phyloP scores from a whole-genome alignment of 37 sponge, comb jelly and placozoan genomes.

The Diacarnus erythraeanus region DNA sequence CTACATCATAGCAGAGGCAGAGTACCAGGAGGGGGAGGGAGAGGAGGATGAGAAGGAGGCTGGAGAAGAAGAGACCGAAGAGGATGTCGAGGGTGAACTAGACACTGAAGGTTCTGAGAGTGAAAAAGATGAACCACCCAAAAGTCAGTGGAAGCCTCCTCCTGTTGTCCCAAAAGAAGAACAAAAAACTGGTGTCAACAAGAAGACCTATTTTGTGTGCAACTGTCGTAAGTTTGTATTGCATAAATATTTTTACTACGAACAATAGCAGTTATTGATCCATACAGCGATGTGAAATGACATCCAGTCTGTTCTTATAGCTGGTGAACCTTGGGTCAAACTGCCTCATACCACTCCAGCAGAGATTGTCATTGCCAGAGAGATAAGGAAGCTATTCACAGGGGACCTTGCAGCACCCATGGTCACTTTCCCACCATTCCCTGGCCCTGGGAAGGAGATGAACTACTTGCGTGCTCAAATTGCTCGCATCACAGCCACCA shows the following conservation, averaged over 20 bases:
- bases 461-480: conserved; percentile 97
- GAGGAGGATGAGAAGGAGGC: conserved; percentile 84
- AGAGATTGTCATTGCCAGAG: conserved; percentile 76
- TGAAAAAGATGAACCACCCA: conserved; percentile 81
- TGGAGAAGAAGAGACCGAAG: conserved; percentile 59
- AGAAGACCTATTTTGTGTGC: conserved; percentile 96
- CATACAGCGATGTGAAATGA: no score
- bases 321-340: conserved; percentile 90
- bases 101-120: conserved; percentile 30
- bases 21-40: conserved; percentile 88
- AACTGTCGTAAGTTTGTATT: conserved; percentile 74
- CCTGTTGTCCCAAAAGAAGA: conserved; percentile 92
- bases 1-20: conserved; percentile 93
- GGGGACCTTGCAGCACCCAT: conserved; percentile 84
- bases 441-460: conserved; percentile 94
- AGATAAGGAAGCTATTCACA: conserved; percentile 90
- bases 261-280: background rate
- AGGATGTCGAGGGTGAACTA: conserved; percentile 11
- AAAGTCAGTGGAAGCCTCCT: conserved; percentile 93
- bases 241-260: background rate
- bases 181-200: conserved; percentile 88
- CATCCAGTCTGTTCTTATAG: conserved; percentile 46
- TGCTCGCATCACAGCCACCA: conserved; percentile 91
- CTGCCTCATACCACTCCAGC: conserved; percentile 95
- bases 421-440: conserved; percentile 91